Base-by-base conservation (phyloP, 2,888 invertebrate species). In the Polymixis lichenea region DNA sequence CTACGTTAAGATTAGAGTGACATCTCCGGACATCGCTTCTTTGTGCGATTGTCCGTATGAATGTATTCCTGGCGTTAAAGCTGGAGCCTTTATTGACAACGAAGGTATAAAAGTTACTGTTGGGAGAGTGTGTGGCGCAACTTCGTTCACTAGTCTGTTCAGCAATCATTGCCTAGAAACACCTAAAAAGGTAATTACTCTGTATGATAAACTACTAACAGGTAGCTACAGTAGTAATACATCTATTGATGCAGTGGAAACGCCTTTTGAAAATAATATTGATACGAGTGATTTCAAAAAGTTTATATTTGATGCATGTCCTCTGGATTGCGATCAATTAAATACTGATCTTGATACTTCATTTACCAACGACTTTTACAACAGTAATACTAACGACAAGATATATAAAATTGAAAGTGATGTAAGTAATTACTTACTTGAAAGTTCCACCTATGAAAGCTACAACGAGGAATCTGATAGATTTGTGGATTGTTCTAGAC, bases 31-130 rank as follows among this genome's bases (percentile, higher is more conserved):
- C 72, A 92, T 95, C 86, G 93, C 95, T 11, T 93, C 94, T 0
- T 73, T 94, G 28, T 95, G 94, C 68, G 91, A 93, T 3, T 94
- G 95, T 80, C 94, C 94, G n/a, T 87, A 94, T 9, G 94, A 95
- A 86, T 95, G 95, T 80, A 32, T 94, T 53, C 94, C 94, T 51
- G 91, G 94, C 0, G 92, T 95, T 1, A 93, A 93, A 85, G 90
- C 91, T 38, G 95, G 94, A 60, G 90, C 93, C 0, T 92, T 94
- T 69, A 91, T 92, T 43, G 94, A 94, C 75, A 94, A 92, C 72
- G 94, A 94, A 86, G 95, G 95, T 22, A 94, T 95, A 49, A 95
- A 94, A 86, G 94, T 95, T 22, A 95, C 94, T 19, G 91, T 94
- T 49, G 94, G 95, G n/a, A 92, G 92, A 87, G 93, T 91, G 62